These are phyloP conservation scores for Salvelinus namaycush DNA, from an alignment of 2,113 vertebrate genomes.

Conservation along the genomic window DNA sequence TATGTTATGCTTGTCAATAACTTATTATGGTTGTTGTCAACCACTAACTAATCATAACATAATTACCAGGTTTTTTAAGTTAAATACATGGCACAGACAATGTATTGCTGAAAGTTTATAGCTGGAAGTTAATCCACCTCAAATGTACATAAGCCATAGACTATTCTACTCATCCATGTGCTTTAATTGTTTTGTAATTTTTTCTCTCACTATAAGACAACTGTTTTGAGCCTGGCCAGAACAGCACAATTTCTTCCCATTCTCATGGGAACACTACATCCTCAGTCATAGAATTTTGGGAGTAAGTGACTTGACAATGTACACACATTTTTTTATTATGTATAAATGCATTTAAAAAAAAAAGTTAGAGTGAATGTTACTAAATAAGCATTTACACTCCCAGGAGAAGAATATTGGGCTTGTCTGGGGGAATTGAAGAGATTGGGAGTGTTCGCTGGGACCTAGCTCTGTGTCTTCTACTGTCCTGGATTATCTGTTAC, in stretches of 20 bases:
- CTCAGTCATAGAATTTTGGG: slow-evolving; percentile 92
- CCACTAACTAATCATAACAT: no score
- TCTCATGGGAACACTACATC: slow-evolving; percentile 74
- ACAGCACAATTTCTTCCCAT: slow-evolving; percentile 58
- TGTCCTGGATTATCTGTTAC: slow-evolving; percentile 82
- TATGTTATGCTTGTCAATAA: neutral
- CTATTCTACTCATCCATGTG: no score
- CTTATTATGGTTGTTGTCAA: no score
- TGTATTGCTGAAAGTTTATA: no score
- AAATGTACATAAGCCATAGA: no score
- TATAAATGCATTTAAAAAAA: neutral
- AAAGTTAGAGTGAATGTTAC: neutral
- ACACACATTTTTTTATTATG: neutral
- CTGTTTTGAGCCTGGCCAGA: slow-evolving; percentile 72
- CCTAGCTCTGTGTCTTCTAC: slow-evolving; percentile 76
- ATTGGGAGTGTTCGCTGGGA: slow-evolving; percentile 82
- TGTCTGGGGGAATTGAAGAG: slow-evolving; percentile 85
- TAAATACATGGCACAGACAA: no score
- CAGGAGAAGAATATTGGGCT: slow-evolving; percentile 86
- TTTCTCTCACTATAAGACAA: slow-evolving; percentile 56
- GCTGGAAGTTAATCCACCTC: no score
- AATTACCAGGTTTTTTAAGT: no score
- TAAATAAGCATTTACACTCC: slow-evolving; percentile 14
- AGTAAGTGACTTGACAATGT: slow-evolving; percentile 77
- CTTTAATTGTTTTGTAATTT: neutral